Conservation (phyloP, 2,797 vertebrate species). For the Muscicapa comitata region DNA sequence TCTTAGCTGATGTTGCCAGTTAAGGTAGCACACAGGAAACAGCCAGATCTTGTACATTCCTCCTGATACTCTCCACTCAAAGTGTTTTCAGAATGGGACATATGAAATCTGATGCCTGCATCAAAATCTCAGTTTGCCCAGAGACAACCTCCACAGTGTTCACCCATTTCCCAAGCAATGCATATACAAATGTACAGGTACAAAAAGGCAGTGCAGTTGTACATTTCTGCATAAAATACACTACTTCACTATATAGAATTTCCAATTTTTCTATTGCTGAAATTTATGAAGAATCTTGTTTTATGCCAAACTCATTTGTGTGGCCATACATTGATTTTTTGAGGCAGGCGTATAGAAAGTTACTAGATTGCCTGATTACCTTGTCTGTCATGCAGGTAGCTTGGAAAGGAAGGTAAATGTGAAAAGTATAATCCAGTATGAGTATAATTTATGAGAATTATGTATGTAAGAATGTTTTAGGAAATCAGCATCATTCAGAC, state of each 20-base stretch:
- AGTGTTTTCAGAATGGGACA: not conserved
- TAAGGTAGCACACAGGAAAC: not conserved
- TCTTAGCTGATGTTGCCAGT: not conserved
- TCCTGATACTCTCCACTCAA: not conserved
- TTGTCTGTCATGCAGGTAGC: not conserved
- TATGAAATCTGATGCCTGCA: not conserved
- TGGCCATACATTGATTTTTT: not conserved
- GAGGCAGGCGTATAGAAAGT: not conserved
- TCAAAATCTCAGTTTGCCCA: not conserved
- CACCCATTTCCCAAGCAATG: rapidly evolving
- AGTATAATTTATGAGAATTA: not conserved
- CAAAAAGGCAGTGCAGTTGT: not conserved
- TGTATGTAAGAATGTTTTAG: not conserved
- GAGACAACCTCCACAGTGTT: not conserved
- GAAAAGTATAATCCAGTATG: not conserved
- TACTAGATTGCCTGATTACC: not conserved
- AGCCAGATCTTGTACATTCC: rapidly evolving
- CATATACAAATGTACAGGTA: not conserved
- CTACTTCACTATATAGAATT: not conserved
- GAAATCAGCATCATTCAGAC: not conserved
- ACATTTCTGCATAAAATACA: not conserved
- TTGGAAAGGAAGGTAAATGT: not conserved
- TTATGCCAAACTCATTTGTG: not conserved
- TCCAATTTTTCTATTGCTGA: not conserved
- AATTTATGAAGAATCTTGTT: not conserved